Evolutionary conservation across 2,797 vertebrate genomes (phyloP), one percentile per base, ranked within the genome.

Genomic region (Clarias laeviceps): DNA sequence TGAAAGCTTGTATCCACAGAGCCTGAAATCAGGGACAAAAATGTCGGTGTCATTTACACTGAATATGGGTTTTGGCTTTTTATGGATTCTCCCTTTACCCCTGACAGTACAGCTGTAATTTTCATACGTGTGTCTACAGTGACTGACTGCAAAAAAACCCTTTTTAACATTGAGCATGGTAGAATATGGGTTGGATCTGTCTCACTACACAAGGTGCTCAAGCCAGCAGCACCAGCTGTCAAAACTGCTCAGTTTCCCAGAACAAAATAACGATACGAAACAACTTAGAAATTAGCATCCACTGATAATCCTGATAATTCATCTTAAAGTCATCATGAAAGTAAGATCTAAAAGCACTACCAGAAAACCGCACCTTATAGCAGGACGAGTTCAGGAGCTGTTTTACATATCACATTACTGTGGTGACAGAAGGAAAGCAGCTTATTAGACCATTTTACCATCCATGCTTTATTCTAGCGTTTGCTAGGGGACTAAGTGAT

Each of bases 361-460:
- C 61, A n/a, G 20, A 61, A 82, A 54, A 69, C 50, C n/a, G 7
- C 12, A 6, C 32, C 57, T 37, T 62, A 40, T 5, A 17, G 32
- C n/a, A 79, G 57, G 8, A 62, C 1, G 56, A 57, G 57, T 24
- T 77, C 6, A 15, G 15, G 50, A 32, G n/a, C 74, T 34, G 56
- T 20, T 37, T 12, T 37, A 61, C 18, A 37, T 59, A 7, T 62
- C 14, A 3, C 12, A 59, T 77, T 9, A 76, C 9, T 29, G 70
- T 73, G 22, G n/a, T 56, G n/a, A 56, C 50, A 73, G 37, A 73
- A 50, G 70, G 24, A 73, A 50, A 50, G 73, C 50, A 50, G 73
- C 50, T 57, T 24, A 20, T 77, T 76, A 57, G 37, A n/a, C 57
- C 54, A 15, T 57, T 32, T 77, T 29, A 59, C 27, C 74, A 59